Evolutionary conservation across 2,888 invertebrate species (phyloP), one percentile per base, ranked within the genome.

Genomic region (Melanostoma scalare): DNA sequence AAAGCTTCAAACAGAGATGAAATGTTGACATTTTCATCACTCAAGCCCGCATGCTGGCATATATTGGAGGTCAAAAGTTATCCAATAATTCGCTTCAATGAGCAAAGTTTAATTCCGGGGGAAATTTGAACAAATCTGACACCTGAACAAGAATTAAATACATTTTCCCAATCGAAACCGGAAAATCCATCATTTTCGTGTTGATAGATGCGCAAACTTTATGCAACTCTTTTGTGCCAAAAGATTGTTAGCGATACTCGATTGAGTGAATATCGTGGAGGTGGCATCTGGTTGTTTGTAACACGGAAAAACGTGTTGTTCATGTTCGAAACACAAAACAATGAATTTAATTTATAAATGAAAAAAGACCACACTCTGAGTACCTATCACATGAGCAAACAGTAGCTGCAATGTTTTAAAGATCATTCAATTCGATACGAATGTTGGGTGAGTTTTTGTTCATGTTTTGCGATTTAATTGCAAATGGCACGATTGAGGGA

Each of bases 181-280:
- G 69, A 55, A 69, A 69, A 69, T 46, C 56, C 44, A 46, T 69
- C 56, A 46, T 56, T 20, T 20, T 69, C 69, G 73, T 67, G 73
- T 52, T 72, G 20, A 20, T 20, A 20, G 20, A 53, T 44, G 50
- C 50, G 55, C 48, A 44, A 48, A 73, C 48, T 55, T 31, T 44
- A 42, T 68, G 35, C 36, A 68, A 60, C 48, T 38, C 67, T 67
- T 53, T 67, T 53, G 65, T 67, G 72, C 72, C 72, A 48, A 44
- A 3, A 65, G 73, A 72, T 73, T 67, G 31, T 50, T 63, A 36
- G 46, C 40, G 67, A 52, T 58, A 60, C 40, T 73, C 67, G 67
- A 78, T 67, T 78, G 78, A 73, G 42, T 72, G 46, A 60, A 53
- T 72, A 72, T 60, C 72, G 46, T 60, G 58, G 53, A 60, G 78